Base-by-base conservation (phyloP, 1,140 invertebrate species). In the Drosophila parvula region DNA sequence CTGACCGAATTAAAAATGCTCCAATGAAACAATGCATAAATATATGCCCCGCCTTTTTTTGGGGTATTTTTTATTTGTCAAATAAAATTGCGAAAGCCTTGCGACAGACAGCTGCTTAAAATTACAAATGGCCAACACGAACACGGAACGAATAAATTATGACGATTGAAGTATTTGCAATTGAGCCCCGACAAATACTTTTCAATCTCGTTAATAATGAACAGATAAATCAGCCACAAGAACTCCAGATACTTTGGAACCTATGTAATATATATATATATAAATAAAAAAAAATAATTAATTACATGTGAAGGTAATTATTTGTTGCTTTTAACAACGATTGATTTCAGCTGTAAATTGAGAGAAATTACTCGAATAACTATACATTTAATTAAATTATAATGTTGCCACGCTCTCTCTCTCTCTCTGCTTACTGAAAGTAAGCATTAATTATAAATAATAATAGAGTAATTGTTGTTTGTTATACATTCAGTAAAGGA, bases 171-270 rank as follows among this genome's bases (percentile, higher is more conserved):
- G 63, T 79, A 76, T 89, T 88, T 88, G 83, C 80, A 51, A 58
- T 41, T 78, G 83, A 88, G 83, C 83, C 83, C 83, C 84, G 67
- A 68, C 84, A 88, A 88, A 89, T 83, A 83, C 51, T 74, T 83
- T 83, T 74, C 79, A 74, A 83, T 88, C 73, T 58, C 56, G 55
- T 73, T 84, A 79, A 70, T 75, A 75, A 77, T 79, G 41, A 76
- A 70, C 55, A 62, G 38, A 71, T 67, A 67, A 79, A 58, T 61
- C 36, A 50, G 18, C 28, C 43, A 44, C 40, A 53, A 53, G 44
- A 45, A 40, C 12, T 44, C 65, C 45, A 22, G 28, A 40, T 44
- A 59, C 34, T 36, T 45, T 53, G 34, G 22, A 36, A n/a, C 45
- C n/a, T n/a, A 22, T 22, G 22, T 3, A 28, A 28, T 2, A 28